Conservation (phyloP, 2,888 invertebrate genomes). For the Nebria brevicollis region DNA sequence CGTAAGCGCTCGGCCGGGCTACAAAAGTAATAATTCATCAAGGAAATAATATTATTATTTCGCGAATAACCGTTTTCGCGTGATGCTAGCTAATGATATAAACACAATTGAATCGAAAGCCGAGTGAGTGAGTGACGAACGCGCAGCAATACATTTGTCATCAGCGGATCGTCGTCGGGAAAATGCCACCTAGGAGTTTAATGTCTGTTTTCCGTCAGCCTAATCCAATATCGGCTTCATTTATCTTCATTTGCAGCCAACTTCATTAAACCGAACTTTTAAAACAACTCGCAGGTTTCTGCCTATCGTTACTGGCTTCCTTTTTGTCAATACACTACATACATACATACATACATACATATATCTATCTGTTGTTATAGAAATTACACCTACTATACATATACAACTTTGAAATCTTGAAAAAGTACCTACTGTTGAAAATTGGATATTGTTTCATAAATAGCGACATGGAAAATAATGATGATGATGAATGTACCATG, state of each 20-base stretch:
- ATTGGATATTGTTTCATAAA: no score
- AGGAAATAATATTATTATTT: constrained; percentile 46
- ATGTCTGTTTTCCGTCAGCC: constrained; percentile 55
- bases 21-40: constrained; percentile 48
- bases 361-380: no score
- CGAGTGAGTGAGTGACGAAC: constrained; percentile 36
- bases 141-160: neutral
- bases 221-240: constrained; percentile 65
- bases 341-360: no score
- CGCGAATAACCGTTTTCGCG: neutral
- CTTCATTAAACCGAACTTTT: constrained; percentile 63
- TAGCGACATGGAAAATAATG: no score
- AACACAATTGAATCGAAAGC: constrained; percentile 45
- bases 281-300: constrained; percentile 50
- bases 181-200: constrained; percentile 41
- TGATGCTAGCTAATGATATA: constrained; percentile 40
- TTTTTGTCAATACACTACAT: neutral
- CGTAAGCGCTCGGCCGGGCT: constrained; percentile 33
- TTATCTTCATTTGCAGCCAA: constrained; percentile 65
- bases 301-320: neutral
- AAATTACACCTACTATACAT: no score
- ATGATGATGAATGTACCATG: no score
- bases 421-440: no score
- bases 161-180: neutral
- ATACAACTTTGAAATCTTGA: no score